Evolutionary conservation across 2,113 vertebrate species (phyloP).

Genomic region (Mustela nigripes): DNA sequence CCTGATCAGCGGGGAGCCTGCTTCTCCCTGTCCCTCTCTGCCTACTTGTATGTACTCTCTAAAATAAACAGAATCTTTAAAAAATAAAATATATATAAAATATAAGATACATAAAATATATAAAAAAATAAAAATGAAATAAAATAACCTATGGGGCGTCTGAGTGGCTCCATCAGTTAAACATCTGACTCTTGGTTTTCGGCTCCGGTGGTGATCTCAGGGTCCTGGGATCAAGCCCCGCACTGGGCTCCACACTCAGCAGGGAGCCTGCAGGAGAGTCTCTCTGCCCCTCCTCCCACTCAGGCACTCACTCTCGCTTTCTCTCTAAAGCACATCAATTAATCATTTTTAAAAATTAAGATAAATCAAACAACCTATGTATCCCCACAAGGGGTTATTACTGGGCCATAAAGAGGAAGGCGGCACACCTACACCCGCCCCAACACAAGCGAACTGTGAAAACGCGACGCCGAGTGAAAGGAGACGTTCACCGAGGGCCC

Average conservation of each 20-base stretch:
- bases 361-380: not conserved
- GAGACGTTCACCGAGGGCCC: not conserved
- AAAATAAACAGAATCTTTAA: too few relatives aligned
- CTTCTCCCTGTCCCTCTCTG: too few relatives aligned
- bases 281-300: not conserved
- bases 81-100: too few relatives aligned
- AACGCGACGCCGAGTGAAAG: fast-evolving
- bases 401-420: not conserved
- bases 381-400: fast-evolving
- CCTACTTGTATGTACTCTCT: too few relatives aligned
- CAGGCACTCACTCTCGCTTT: too few relatives aligned
- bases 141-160: not conserved
- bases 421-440: fast-evolving
- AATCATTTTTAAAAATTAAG: not conserved
- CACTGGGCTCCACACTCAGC: fast-evolving
- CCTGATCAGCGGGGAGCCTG: not conserved
- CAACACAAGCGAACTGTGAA: fast-evolving
- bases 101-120: too few relatives aligned
- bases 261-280: not conserved
- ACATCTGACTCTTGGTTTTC: not conserved
- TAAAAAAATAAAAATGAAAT: not conserved
- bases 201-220: not conserved
- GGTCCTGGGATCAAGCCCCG: not conserved
- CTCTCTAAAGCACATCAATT: not conserved
- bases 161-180: not conserved